These are phyloP conservation scores for Spodoptera littoralis DNA, from an alignment of 2,888 invertebrate genomes.

Conservation along the genomic window DNA sequence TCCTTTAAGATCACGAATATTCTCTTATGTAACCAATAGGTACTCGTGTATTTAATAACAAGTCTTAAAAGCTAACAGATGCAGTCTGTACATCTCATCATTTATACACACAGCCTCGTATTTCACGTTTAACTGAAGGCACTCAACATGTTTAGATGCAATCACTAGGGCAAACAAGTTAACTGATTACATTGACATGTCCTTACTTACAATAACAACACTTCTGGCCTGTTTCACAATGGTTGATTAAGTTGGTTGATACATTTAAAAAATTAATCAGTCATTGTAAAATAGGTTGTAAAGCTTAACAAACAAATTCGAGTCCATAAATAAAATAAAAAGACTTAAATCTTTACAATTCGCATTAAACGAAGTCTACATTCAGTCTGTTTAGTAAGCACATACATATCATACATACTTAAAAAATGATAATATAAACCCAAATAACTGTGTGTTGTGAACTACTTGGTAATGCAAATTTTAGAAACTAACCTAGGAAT, in stretches of 20 bases:
- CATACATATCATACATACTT: conserved; percentile 12
- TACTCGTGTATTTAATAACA: neutral
- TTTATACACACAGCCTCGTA: conserved; percentile 33
- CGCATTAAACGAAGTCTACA: too few species aligned
- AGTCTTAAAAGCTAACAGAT: conserved; percentile 4
- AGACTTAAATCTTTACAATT: too few species aligned
- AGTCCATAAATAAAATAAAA: too few species aligned
- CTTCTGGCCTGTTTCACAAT: conserved; percentile 2
- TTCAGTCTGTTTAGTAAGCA: neutral
- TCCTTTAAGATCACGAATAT: too few species aligned
- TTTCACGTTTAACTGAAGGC: conserved; percentile 9
- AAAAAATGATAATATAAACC: conserved; percentile 15
- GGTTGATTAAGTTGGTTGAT: neutral
- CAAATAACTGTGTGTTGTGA: conserved; percentile 11
- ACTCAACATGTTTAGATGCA: conserved; percentile 12
- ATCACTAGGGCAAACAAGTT: conserved; percentile 8
- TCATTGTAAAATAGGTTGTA: too few species aligned
- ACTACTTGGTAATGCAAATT: conserved; percentile 9
- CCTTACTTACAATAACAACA: conserved; percentile 13
- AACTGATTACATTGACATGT: neutral
- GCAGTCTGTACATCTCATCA: conserved; percentile 2
- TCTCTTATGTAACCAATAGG: too few species aligned
- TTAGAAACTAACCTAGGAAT: conserved; percentile 13
- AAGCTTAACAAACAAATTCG: too few species aligned
- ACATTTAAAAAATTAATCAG: neutral